Evolutionary conservation across 2,113 vertebrate species (phyloP), one percentile per base, ranked within the genome.

Genomic region (Scomber japonicus): DNA sequence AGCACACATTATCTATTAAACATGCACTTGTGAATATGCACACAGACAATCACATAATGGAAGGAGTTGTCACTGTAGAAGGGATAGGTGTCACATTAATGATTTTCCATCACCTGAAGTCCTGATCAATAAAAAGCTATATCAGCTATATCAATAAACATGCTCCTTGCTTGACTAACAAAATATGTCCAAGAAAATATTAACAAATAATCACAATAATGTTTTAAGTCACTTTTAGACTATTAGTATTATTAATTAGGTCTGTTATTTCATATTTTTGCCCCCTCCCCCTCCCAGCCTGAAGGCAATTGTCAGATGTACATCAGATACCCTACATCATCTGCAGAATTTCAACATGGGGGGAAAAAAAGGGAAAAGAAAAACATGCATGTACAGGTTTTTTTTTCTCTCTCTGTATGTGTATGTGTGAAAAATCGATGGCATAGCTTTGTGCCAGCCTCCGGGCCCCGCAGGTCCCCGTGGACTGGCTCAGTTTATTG

Each of bases 361-460:
- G 24, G 21, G 1, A 51, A 19, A 69, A 45, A 66, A 55, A 55
- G 35, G 35, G 35, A 63, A 65, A 2, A 15, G 45, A 56, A 73
- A 67, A 79, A 84, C 67, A 80, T 5, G 44, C 65, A 70, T 46
- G 78, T 78, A 0, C 31, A 71, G 67, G 55, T 90, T 78, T 78
- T 91, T 81, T 82, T 84, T 75, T 89, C 19, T 78, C 3, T 21
- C 89, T 91, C 30, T 62, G 31, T 66, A 51, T 74, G 40, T 76
- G 61, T 75, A 92, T 89, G 95, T 93, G 95, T 94, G 91, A 94
- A 93, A 94, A 96, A 94, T 88, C 94, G 87, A 95, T 92, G 88
- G 92, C 87, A 72, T 55, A 85, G 89, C 86, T 89, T 87, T 89
- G 92, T 91, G 89, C 88, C 80, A 75, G 88, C 91, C 93, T 85